Conservation (phyloP, 1,140 invertebrate genomes). For the Lordiphosa clarofinis region DNA sequence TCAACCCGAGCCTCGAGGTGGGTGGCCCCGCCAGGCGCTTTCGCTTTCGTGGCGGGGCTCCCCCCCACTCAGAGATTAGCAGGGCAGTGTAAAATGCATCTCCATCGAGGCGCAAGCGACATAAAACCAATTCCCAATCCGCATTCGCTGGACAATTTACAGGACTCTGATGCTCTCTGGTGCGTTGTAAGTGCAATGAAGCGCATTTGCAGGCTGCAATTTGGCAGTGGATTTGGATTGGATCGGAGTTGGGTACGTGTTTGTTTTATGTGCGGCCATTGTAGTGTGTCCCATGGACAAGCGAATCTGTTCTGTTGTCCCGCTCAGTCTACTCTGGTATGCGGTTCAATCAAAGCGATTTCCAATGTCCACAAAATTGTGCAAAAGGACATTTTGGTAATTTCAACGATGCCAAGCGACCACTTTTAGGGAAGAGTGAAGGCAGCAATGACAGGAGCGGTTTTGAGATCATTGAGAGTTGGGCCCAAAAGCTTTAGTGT, state of each 20-base stretch:
- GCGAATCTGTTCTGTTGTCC: constrained; percentile 44
- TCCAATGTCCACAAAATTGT: constrained; percentile 77
- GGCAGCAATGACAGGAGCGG: constrained; percentile 22
- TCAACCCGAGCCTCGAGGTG: constrained; percentile 31
- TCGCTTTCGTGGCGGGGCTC: constrained; percentile 31
- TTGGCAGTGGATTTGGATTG: constrained; percentile 64
- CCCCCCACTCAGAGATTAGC: constrained; percentile 67
- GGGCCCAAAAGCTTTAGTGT: too few relatives aligned
- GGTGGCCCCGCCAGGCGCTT: neutral
- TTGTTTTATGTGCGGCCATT: constrained; percentile 74
- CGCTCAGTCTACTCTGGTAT: constrained; percentile 38
- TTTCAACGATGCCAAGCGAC: constrained; percentile 52
- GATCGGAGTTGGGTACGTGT: constrained; percentile 36
- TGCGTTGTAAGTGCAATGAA: constrained; percentile 67
- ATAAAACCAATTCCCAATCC: constrained; percentile 69
- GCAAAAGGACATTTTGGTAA: constrained; percentile 77
- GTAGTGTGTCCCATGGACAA: constrained; percentile 51
- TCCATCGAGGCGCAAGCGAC: constrained; percentile 73
- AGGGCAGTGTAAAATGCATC: constrained; percentile 70
- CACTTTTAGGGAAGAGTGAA: neutral
- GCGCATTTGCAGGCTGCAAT: constrained; percentile 72
- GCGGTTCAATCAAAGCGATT: constrained; percentile 78
- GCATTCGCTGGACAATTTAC: constrained; percentile 48
- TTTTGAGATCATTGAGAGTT: neutral
- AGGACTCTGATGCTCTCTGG: constrained; percentile 25